phyloP scores from a whole-genome alignment of 2,113 vertebrate genomes.

The Daphoenositta chrysoptera region DNA sequence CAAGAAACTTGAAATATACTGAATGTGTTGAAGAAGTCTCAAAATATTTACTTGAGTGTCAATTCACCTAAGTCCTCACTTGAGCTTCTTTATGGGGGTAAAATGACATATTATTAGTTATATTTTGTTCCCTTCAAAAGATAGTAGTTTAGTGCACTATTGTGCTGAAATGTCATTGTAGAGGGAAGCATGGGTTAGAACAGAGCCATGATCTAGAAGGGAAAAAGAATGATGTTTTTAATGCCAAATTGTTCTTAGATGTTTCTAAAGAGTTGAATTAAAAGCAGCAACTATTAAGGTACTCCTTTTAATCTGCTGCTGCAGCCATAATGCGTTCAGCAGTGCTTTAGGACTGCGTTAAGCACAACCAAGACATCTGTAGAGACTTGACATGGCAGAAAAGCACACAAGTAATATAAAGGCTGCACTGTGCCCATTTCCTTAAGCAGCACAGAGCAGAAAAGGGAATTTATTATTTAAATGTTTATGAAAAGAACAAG shows the following conservation, averaged over 20 bases:
- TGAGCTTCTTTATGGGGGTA: not conserved
- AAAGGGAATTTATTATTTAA: slow-evolving; percentile 56
- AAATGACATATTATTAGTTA: not conserved
- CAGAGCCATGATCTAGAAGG: not conserved
- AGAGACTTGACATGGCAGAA: not conserved
- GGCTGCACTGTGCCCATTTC: not conserved
- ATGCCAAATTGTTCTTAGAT: not conserved
- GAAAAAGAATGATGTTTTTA: not conserved
- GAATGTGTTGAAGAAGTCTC: not conserved
- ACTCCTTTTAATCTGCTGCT: not conserved
- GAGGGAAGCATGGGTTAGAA: not conserved
- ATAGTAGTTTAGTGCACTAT: not conserved
- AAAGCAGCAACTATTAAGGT: not conserved
- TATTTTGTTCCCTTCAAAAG: not conserved
- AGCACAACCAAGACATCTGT: not conserved
- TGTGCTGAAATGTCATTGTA: not conserved
- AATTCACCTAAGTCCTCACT: not conserved
- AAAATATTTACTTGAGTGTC: not conserved
- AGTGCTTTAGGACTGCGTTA: not conserved
- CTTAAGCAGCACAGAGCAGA: not conserved
- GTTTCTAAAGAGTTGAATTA: not conserved
- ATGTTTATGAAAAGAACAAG: slow-evolving; percentile 31
- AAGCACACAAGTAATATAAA: not conserved
- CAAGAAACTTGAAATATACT: not conserved
- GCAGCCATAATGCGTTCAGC: not conserved